Percentiles rank a stretch among this genome's conserved stretches.
Evolutionary conservation across 2,113 vertebrate species (phyloP).

Genomic region (Hymenochirus boettgeri): DNA sequence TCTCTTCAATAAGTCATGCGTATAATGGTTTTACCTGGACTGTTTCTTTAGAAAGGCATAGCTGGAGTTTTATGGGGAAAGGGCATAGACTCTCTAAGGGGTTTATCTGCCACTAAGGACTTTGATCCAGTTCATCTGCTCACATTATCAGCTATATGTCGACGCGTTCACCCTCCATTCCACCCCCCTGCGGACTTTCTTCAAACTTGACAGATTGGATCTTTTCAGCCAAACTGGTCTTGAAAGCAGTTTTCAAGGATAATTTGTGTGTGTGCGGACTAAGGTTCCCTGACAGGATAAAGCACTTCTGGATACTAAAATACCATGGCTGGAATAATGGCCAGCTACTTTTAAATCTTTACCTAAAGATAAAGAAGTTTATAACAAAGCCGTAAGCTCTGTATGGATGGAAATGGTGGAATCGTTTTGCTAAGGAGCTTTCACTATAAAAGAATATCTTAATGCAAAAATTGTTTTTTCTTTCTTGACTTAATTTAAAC

Average conservation of each 20-base stretch:
- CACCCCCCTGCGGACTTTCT: conserved; percentile 7
- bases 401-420: too few relatives aligned
- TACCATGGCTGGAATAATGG: too few relatives aligned
- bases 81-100: conserved; percentile 21
- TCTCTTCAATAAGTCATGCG: conserved; percentile 17
- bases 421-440: too few relatives aligned
- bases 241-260: conserved; percentile 33
- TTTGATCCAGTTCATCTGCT: conserved; percentile 31
- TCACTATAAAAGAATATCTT: too few relatives aligned
- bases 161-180: conserved; percentile 14
- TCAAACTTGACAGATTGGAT: conserved; percentile 30
- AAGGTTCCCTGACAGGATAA: conserved; percentile 15
- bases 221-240: conserved; percentile 25
- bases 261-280: conserved; percentile 31
- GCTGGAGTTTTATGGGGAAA: conserved; percentile 8
- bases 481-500: too few relatives aligned
- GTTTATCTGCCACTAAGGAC: conserved; percentile 26
- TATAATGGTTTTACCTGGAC: conserved; percentile 17
- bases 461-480: too few relatives aligned
- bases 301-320: background rate
- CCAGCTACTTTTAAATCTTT: too few relatives aligned
- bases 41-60: conserved; percentile 6
- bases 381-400: too few relatives aligned
- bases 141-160: conserved; percentile 30
- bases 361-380: too few relatives aligned